Percentiles rank a stretch among this genome's conserved stretches.
Conservation (phyloP, 2,888 invertebrate species). For the Platynereis dumerilii region DNA sequence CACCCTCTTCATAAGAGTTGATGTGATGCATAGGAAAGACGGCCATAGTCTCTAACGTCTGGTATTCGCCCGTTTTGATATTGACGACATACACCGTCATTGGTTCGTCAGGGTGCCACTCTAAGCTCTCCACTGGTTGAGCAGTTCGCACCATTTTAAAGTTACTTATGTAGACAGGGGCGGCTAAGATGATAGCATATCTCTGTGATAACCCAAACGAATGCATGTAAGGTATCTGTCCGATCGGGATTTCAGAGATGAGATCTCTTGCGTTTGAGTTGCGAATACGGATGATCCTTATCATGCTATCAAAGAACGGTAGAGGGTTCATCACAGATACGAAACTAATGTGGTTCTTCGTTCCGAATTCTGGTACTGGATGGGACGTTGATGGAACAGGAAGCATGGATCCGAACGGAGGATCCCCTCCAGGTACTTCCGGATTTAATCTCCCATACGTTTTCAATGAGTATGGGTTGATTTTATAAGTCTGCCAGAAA, state of each 20-base stretch:
- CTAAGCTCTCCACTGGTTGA: constrained; percentile 48
- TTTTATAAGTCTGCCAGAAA: constrained; percentile 53
- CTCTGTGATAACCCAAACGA: constrained; percentile 52
- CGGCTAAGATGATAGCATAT: constrained; percentile 51
- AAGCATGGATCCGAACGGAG: constrained; percentile 37
- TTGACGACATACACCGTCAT: constrained; percentile 47
- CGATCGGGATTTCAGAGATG: constrained; percentile 48
- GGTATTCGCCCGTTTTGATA: constrained; percentile 42
- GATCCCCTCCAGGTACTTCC: constrained; percentile 21
- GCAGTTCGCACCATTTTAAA: constrained; percentile 47
- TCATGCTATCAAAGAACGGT: constrained; percentile 42
- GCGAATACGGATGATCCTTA: constrained; percentile 47
- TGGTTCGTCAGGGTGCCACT: constrained; percentile 44
- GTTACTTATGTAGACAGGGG: constrained; percentile 51
- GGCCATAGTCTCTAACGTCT: constrained; percentile 40
- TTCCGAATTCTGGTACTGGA: constrained; percentile 52
- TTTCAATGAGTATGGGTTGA: constrained; percentile 38
- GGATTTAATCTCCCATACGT: constrained; percentile 38
- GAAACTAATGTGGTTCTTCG: constrained; percentile 46
- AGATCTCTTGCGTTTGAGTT: constrained; percentile 43
- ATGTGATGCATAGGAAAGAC: constrained; percentile 56
- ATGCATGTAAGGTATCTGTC: constrained; percentile 56
- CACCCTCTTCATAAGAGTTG: constrained; percentile 49
- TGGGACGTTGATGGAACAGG: constrained; percentile 54
- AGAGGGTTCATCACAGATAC: constrained; percentile 47